Evolutionary conservation across 2,797 vertebrate genomes (phyloP).

Genomic region (Nyctibius grandis): DNA sequence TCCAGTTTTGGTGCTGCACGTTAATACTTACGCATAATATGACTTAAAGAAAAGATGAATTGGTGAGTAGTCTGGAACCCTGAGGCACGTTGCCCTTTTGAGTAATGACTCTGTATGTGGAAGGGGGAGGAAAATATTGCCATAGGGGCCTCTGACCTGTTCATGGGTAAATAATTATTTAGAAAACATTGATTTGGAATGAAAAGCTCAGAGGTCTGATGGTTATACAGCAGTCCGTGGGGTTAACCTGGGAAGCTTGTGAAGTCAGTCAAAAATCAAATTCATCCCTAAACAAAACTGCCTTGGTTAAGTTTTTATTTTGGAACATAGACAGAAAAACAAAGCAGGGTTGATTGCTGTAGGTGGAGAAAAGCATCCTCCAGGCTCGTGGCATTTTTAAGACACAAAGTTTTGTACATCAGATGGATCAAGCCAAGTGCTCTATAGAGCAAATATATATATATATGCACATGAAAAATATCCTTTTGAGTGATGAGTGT

Average conservation of each 20-base stretch:
- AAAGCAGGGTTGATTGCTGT: not conserved
- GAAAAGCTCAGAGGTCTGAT: not conserved
- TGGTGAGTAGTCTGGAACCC: not conserved
- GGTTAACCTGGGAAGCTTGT: not conserved
- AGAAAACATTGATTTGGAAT: constrained; percentile 39
- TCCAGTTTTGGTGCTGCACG: not conserved
- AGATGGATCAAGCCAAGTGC: not conserved
- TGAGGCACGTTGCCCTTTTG: constrained; percentile 23
- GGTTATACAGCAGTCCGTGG: not conserved
- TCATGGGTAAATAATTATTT: constrained; percentile 41
- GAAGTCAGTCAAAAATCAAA: constrained; percentile 14
- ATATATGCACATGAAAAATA: not conserved
- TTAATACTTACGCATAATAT: not conserved
- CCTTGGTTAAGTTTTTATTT: not conserved
- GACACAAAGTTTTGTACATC: not conserved
- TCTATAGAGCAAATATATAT: not conserved
- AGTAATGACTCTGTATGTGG: not conserved
- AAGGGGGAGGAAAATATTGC: not conserved
- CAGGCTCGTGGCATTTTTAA: constrained; percentile 1
- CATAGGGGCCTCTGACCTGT: not conserved
- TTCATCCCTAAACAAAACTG: not conserved
- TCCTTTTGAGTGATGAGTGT: not conserved
- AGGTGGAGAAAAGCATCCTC: not conserved
- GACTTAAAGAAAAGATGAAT: constrained; percentile 31
- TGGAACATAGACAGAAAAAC: not conserved